phyloP scores from a whole-genome alignment of 2,113 vertebrate genomes.

The Caloenas nicobarica region DNA sequence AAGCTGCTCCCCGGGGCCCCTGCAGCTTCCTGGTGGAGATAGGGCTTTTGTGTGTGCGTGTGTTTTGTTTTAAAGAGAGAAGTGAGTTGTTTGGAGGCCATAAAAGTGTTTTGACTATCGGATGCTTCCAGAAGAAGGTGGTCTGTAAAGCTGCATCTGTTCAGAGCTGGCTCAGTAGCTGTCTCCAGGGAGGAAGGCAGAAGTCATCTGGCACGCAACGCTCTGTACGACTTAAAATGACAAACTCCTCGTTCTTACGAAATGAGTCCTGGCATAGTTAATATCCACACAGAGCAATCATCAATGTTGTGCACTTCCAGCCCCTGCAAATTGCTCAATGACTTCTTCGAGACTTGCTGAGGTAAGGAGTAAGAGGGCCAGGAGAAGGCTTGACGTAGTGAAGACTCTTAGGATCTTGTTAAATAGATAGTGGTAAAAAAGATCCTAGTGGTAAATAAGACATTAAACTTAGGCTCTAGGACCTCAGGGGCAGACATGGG shows the following conservation, averaged over 20 bases:
- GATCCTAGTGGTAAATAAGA: not conserved
- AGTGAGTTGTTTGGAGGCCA: not conserved
- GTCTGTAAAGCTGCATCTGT: conserved; percentile 14
- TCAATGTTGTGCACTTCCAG: conserved; percentile 49
- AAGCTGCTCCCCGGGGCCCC: not conserved
- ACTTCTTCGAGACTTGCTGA: conserved; percentile 60
- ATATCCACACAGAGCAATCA: conserved; percentile 50
- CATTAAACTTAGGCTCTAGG: not conserved
- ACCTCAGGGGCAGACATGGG: not conserved
- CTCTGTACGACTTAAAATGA: conserved; percentile 30
- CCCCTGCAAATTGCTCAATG: conserved; percentile 49
- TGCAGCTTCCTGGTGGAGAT: not conserved
- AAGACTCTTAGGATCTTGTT: not conserved
- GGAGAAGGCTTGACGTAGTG: not conserved
- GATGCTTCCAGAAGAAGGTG: conserved; percentile 47
- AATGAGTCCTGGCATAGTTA: conserved; percentile 55
- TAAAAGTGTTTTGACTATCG: conserved; percentile 13
- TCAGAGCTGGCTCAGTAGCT: conserved; percentile 49
- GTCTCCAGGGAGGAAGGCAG: conserved; percentile 42
- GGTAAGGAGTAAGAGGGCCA: conserved; percentile 45
- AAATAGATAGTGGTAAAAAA: not conserved
- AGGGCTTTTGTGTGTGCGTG: not conserved
- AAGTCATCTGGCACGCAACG: conserved; percentile 44
- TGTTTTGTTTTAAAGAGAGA: not conserved
- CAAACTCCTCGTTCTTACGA: conserved; percentile 41